These are phyloP conservation scores for Malurus melanocephalus DNA, from an alignment of 2,113 vertebrate genomes.

Conservation along the genomic window DNA sequence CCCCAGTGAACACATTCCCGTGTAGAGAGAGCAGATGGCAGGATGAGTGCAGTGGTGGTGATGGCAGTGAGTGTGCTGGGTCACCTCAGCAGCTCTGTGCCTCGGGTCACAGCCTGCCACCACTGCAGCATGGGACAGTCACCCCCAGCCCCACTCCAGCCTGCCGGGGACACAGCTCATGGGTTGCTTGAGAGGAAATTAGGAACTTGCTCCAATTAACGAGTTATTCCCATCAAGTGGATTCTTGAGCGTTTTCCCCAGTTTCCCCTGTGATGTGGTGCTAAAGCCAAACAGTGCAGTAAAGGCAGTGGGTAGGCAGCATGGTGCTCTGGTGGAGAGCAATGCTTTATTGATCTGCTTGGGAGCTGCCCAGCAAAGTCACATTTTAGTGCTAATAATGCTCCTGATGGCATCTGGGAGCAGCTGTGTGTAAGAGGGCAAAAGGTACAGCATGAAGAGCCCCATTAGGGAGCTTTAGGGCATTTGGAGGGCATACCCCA, in stretches of 20 bases:
- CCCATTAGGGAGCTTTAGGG: background rate
- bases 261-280: background rate
- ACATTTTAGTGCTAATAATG: background rate
- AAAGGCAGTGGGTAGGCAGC: background rate
- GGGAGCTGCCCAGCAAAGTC: background rate
- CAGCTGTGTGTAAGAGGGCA: background rate
- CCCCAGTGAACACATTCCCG: background rate
- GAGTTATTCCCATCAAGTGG: background rate
- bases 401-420: background rate
- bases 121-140: background rate
- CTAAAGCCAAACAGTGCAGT: background rate
- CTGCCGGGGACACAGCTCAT: background rate
- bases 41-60: background rate
- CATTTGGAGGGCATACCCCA: background rate
- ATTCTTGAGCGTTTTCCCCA: background rate
- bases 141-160: accelerated
- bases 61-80: background rate
- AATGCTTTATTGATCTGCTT: background rate
- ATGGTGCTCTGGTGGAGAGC: background rate
- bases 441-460: background rate
- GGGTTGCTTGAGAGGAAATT: background rate
- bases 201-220: background rate
- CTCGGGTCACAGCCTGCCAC: background rate
- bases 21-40: background rate
- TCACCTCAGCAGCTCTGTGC: background rate